Percentiles rank a stretch among this genome's conserved stretches.
Evolutionary conservation across 2,888 invertebrate species (phyloP).

Genomic region (Chrysotoxum bicinctum): DNA sequence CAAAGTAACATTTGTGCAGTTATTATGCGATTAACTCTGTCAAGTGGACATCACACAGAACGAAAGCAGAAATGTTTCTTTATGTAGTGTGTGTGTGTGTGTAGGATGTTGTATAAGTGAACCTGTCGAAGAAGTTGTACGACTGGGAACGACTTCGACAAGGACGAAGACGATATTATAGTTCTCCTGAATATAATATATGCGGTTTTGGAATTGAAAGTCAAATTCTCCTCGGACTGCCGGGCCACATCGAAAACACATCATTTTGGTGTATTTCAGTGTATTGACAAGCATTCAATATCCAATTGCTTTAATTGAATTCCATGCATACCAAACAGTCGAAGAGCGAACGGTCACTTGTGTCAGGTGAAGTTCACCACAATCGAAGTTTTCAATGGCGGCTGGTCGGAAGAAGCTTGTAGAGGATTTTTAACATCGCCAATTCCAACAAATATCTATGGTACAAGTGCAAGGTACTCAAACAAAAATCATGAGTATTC

Average conservation of each 20-base stretch:
- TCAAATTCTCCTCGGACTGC: constrained; percentile 21
- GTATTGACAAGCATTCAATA: constrained; percentile 58
- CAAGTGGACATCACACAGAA: constrained; percentile 52
- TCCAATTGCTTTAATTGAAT: constrained; percentile 69
- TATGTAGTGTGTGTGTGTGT: neutral
- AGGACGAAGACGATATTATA: neutral
- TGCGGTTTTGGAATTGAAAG: constrained; percentile 28
- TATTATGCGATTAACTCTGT: constrained; percentile 65
- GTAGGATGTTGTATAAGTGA: no score
- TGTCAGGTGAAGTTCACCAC: neutral
- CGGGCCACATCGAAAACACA: constrained; percentile 33
- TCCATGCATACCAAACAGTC: constrained; percentile 47
- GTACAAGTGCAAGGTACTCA: no score
- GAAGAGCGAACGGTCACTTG: neutral
- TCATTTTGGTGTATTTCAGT: constrained; percentile 37
- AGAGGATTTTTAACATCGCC: no score
- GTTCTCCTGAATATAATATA: neutral
- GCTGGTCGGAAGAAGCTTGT: no score
- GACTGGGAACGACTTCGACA: neutral
- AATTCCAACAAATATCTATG: no score
- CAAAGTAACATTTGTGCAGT: constrained; percentile 49
- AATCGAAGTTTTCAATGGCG: neutral
- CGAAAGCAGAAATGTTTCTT: neutral
- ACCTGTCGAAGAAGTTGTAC: neutral
- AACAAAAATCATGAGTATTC: no score